Conservation (phyloP, 2,113 vertebrate species). For the Melierax canorus region DNA sequence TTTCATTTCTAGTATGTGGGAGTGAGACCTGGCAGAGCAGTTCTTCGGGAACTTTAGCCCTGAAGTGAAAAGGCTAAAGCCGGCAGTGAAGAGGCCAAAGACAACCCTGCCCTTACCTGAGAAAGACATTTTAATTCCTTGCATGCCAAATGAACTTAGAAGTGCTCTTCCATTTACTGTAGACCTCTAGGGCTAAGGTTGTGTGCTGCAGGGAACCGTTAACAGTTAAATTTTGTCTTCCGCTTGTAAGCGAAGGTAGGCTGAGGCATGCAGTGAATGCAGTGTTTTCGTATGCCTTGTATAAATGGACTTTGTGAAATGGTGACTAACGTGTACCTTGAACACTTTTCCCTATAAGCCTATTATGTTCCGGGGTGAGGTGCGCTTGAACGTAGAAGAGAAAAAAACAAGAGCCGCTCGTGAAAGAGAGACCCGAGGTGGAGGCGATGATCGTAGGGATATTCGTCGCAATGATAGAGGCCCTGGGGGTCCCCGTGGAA, state of each 20-base stretch:
- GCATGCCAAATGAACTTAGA: not conserved
- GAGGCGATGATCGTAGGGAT: slow-evolving; percentile 88
- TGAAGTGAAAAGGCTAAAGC: not conserved
- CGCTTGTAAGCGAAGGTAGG: fast-evolving
- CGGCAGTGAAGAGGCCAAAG: not conserved
- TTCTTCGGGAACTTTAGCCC: not conserved
- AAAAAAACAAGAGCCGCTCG: slow-evolving; percentile 94
- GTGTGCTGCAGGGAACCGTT: not conserved
- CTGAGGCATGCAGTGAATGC: fast-evolving
- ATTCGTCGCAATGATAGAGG: slow-evolving; percentile 89
- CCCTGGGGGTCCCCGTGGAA: slow-evolving; percentile 85
- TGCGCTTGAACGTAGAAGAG: slow-evolving; percentile 97
- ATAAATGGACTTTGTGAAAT: fast-evolving
- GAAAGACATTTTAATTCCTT: not conserved
- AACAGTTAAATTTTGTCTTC: fast-evolving
- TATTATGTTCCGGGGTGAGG: slow-evolving; percentile 96
- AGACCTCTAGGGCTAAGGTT: fast-evolving
- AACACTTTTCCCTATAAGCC: slow-evolving; percentile 75
- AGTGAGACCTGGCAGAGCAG: not conserved
- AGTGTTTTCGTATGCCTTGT: not conserved
- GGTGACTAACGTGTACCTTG: slow-evolving; percentile 26
- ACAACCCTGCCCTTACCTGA: not conserved
- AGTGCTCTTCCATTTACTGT: fast-evolving
- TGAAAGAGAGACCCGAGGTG: slow-evolving; percentile 86
- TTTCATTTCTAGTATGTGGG: not conserved